Conservation (phyloP, 2,113 vertebrate species). For the Rhabdomys dilectus region DNA sequence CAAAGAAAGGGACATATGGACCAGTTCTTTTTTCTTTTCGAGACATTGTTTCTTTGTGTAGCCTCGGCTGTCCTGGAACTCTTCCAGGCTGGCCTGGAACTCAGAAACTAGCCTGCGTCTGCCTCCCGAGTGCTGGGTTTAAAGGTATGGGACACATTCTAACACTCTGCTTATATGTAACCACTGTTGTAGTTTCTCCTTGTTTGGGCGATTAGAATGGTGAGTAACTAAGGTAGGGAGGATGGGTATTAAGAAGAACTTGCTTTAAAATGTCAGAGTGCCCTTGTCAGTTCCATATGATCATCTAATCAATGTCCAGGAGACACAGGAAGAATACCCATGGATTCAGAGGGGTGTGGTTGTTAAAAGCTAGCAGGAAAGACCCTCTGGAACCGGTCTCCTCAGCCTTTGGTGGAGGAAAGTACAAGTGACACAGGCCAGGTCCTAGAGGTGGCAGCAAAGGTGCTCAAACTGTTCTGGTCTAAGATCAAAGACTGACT, state of each 20-base stretch:
- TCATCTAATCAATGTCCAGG: background rate
- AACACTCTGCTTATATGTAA: background rate
- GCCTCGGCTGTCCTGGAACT: background rate
- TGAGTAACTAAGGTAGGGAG: background rate
- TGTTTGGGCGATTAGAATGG: background rate
- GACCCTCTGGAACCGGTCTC: background rate
- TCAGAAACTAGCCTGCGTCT: background rate
- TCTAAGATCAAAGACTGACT: background rate
- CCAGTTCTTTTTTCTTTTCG: background rate
- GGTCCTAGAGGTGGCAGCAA: background rate
- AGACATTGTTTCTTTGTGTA: background rate
- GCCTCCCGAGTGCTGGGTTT: background rate
- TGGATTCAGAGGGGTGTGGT: fast-evolving
- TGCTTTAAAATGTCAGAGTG: background rate
- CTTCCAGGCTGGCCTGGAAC: background rate
- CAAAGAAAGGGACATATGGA: background rate
- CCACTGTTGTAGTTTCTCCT: background rate
- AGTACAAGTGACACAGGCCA: background rate
- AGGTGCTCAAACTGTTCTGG: background rate
- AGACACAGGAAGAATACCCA: background rate
- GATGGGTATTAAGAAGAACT: background rate
- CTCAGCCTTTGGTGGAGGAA: background rate
- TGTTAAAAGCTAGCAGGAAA: background rate
- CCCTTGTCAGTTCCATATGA: background rate
- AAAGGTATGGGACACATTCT: background rate